Evolutionary conservation across 2,888 invertebrate genomes (phyloP), one percentile per base, ranked within the genome.

Genomic region (Gymnoscelis rufifasciata): DNA sequence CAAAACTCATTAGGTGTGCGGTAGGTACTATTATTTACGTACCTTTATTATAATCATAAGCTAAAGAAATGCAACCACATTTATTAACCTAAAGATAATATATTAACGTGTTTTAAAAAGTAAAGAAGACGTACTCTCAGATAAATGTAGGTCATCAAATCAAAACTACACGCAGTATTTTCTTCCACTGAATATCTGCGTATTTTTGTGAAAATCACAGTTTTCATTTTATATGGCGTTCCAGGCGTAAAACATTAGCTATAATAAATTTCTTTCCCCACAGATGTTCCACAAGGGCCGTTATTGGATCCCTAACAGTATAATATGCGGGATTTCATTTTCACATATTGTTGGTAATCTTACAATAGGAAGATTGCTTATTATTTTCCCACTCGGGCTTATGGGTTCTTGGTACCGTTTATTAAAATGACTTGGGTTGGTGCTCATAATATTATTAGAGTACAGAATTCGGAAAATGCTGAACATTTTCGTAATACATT

Each of bases 291-390:
- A 59, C 56, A 54, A 51, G 64, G 61, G 66, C 69, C 66, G 69
- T 79, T 83, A 83, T 83, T 80, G 81, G 74, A 79, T 81, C 76
- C 78, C 71, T 70, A 66, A 73, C 69, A 70, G 72, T 78, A 79
- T 80, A 73, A 78, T 79, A 74, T 78, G 75, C 66, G 75, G 73
- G 72, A 64, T 76, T 78, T 78, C 71, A 74, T 80, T 78, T 71
- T 74, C 74, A 72, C 74, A 78, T 76, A 73, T 76, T 74, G 71
- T 67, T 54, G 56, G 56, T 54, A 55, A 50, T 56, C 52, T 54
- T 52, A 50, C 48, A 47, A 49, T 56, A 52, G 51, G 48, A 55
- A 47, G 51, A 55, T 51, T 53, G 43, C 55, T 56, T 56, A 55
- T 56, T 56, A 54, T 44, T 54, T 51, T 47, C 51, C 44, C 19